Percentiles rank a stretch among this genome's conserved stretches.
Conservation (phyloP, 2,113 vertebrate species). For the Gambusia holbrooki region DNA sequence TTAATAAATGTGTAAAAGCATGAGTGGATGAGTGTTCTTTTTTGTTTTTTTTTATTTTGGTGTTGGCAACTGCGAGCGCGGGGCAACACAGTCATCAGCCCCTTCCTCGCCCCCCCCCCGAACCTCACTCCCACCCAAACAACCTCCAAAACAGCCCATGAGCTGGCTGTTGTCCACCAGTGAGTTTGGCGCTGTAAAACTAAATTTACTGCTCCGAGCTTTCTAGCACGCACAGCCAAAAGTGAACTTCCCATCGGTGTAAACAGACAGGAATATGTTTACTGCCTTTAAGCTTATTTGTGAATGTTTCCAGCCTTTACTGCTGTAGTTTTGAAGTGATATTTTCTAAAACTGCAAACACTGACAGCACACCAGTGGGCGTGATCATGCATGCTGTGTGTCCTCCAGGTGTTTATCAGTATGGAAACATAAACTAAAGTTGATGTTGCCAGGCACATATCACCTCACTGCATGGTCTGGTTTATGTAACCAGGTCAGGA, state of each 20-base stretch:
- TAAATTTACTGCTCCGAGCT: constrained; percentile 1
- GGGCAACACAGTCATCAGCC: not conserved
- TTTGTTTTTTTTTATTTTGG: not conserved
- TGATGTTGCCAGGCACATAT: not conserved
- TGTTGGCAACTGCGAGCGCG: constrained; percentile 28
- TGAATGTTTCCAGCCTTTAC: not conserved
- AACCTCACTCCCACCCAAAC: constrained; percentile 12
- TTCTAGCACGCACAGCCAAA: not conserved
- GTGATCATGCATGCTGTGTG: not conserved
- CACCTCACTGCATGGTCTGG: not conserved
- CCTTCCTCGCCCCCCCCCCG: not conserved
- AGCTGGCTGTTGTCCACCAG: constrained; percentile 36
- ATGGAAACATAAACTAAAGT: constrained; percentile 11
- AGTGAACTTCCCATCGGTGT: constrained; percentile 1
- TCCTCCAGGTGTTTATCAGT: constrained; percentile 2
- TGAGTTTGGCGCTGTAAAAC: constrained; percentile 19
- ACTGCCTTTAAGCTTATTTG: not conserved
- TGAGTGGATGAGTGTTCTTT: constrained; percentile 44
- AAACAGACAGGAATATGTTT: constrained; percentile 6
- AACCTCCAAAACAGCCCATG: constrained; percentile 32
- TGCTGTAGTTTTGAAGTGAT: not conserved
- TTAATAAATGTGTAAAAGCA: constrained; percentile 35
- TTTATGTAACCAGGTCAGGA: not conserved
- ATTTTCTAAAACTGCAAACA: not conserved
- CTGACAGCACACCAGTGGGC: not conserved